phyloP scores from a whole-genome alignment of 2,113 vertebrate genomes.

The Machaerirhynchus nigripectus region DNA sequence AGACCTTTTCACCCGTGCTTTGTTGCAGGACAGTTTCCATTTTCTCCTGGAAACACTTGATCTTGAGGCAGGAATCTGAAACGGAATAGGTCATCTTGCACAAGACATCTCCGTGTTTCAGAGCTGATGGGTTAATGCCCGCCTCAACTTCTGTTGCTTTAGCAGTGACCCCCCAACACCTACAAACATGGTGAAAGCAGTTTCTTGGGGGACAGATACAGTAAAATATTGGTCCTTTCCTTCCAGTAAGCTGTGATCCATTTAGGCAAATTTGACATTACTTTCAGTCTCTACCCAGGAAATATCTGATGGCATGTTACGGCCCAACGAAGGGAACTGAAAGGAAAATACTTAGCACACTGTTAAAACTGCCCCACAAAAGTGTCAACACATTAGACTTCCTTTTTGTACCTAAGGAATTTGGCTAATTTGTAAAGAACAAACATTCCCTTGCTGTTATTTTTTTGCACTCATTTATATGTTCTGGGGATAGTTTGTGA shows the following conservation, averaged over 20 bases:
- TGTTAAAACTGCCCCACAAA: conserved; percentile 21
- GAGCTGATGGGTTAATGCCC: not conserved
- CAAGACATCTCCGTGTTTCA: not conserved
- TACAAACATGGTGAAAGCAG: not conserved
- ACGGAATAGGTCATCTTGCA: not conserved
- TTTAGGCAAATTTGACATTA: not conserved
- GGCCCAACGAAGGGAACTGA: not conserved
- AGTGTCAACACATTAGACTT: not conserved
- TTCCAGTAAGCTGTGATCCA: not conserved
- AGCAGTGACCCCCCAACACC: not conserved
- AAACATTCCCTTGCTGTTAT: not conserved
- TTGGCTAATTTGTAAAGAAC: not conserved
- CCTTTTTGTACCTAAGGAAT: not conserved
- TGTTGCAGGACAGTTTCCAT: not conserved
- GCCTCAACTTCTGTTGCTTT: not conserved
- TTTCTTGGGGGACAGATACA: not conserved
- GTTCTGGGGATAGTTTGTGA: not conserved
- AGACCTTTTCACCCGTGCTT: not conserved
- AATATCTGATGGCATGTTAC: not conserved
- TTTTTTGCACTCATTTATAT: not conserved
- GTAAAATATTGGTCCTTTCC: not conserved
- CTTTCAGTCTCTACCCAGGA: not conserved
- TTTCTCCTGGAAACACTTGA: not conserved
- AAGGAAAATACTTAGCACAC: conserved; percentile 20
- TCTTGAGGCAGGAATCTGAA: not conserved